Conservation (phyloP, 1,140 invertebrate species). For the Zaprionus ghesquierei region DNA sequence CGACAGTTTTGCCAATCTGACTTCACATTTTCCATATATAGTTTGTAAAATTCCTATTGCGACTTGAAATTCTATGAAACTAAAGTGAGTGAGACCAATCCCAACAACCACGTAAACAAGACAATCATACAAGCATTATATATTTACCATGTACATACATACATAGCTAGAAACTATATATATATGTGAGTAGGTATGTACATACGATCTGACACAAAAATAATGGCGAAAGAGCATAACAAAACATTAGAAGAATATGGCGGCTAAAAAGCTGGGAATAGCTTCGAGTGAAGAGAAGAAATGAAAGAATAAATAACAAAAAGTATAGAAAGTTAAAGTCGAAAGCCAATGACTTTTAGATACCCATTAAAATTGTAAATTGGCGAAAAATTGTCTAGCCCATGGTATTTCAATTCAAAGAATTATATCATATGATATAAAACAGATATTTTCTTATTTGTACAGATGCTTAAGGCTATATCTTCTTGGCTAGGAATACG, state of each 20-base stretch:
- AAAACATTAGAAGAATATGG: slow-evolving; percentile 28
- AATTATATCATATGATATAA: too few relatives aligned
- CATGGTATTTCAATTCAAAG: too few relatives aligned
- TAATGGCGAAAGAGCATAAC: slow-evolving; percentile 33
- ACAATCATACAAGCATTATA: not conserved
- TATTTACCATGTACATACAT: not conserved
- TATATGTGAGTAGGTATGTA: not conserved
- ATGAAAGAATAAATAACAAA: slow-evolving; percentile 25
- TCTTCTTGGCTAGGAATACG: too few relatives aligned
- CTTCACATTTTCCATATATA: not conserved
- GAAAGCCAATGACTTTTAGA: not conserved
- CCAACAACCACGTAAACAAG: not conserved
- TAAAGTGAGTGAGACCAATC: not conserved
- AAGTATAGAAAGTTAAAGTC: slow-evolving; percentile 4
- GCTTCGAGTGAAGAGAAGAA: not conserved
- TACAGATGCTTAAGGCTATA: too few relatives aligned
- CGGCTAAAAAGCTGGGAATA: slow-evolving; percentile 1
- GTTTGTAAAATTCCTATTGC: not conserved
- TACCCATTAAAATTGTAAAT: not conserved
- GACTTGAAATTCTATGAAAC: not conserved
- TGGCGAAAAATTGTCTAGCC: too few relatives aligned
- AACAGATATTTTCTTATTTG: too few relatives aligned
- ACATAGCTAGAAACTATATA: not conserved
- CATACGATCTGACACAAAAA: slow-evolving; percentile 16
- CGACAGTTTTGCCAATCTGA: not conserved